phyloP scores from a whole-genome alignment of 2,888 invertebrate species.

The Catocala sponsa region DNA sequence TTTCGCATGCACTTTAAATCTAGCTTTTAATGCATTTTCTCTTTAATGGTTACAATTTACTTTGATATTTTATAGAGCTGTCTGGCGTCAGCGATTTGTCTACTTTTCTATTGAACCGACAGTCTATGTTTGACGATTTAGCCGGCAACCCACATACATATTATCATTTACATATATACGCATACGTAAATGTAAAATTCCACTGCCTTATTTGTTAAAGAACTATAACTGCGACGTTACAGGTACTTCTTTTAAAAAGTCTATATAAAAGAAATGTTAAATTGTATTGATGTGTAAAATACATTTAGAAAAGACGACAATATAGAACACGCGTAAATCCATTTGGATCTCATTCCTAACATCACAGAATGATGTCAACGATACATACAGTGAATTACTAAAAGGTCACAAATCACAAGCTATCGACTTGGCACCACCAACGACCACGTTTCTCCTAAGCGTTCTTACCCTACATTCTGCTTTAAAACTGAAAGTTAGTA shows the following conservation, averaged over 20 bases:
- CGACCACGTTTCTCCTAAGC: background rate
- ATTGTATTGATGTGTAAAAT: no score
- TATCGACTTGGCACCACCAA: conserved; percentile 2
- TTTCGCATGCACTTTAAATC: conserved; percentile 32
- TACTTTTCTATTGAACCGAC: background rate
- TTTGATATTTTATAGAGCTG: conserved; percentile 15
- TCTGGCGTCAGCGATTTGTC: background rate
- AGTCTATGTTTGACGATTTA: no score
- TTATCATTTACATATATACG: no score
- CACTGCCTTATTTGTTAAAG: no score
- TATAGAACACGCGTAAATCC: background rate
- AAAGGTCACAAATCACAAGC: background rate
- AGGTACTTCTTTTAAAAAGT: no score
- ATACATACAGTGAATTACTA: background rate
- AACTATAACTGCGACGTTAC: no score
- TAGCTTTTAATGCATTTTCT: conserved; percentile 13
- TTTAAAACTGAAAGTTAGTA: conserved; percentile 27
- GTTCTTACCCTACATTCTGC: conserved; percentile 4
- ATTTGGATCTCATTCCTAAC: no score
- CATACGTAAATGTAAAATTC: no score
- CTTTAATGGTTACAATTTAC: conserved; percentile 12
- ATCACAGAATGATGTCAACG: background rate
- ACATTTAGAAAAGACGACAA: no score
- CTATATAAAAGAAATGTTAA: no score
- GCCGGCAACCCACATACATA: no score